Evolutionary conservation across 1,140 invertebrate species (phyloP), one percentile per base, ranked within the genome.

Genomic region (Solen grandis): DNA sequence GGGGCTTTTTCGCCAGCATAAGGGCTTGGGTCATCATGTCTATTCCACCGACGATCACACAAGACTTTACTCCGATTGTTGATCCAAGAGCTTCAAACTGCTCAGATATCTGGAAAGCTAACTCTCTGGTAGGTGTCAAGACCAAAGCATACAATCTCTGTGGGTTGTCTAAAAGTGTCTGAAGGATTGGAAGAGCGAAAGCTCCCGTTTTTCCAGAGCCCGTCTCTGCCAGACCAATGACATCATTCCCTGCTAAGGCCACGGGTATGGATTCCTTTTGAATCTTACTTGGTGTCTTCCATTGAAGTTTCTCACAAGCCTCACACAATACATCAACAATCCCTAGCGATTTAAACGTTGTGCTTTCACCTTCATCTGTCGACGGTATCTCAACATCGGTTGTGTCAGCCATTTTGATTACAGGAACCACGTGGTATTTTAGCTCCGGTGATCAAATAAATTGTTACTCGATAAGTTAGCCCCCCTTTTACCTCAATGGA

Each of bases 171-270:
- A 99, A 92, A 14, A 99, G 91, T 0, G 95, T 94, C 89, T 99
- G 98, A 14, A 99, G 90, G 85, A 99, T 99, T 0, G 99, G 99
- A 70, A 99, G 89, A 1, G 97, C 97, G 93, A 99, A 99, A 0
- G 99, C 97, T 36, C 96, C 99, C 0, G 99, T 99, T 93, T 99
- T 99, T 19, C 99, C 98, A 5, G 98, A 99, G 8, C 99, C 98
- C 3, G 98, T 99, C 93, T 99, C 98, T 1, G 98, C 98, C 63
- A 99, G 92, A 25, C 98, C 98, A 88, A 99, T 99, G 0, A 99
- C 94, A 93, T 99, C 98, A 93, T 96, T 81, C 93, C 97, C 97
- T 94, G 97, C 92, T 36, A 99, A 91, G 3, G 97, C 96, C 19
- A 97, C 90, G 10, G 98, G 98, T 89, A 99, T 97, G 1, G 98